phyloP scores from a whole-genome alignment of 2,888 invertebrate genomes.

The Lasioglossum malachurum region DNA sequence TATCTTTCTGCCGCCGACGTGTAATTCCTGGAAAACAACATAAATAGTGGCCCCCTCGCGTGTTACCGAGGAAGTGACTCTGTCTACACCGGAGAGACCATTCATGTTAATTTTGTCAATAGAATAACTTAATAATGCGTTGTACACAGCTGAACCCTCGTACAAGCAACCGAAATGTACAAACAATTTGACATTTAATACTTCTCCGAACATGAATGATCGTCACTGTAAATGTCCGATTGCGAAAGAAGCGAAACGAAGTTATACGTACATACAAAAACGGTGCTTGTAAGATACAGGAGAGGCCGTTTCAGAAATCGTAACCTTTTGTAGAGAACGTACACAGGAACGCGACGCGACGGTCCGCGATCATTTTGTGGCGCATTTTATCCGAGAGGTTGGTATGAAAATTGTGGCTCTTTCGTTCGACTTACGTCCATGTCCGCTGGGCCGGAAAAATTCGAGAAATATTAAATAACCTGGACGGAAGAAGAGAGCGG shows the following conservation, averaged over 20 bases:
- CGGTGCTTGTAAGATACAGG: too few relatives aligned
- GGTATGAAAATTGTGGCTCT: neutral
- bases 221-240: neutral
- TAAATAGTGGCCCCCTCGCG: neutral
- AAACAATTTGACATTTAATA: neutral
- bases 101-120: neutral
- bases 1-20: neutral
- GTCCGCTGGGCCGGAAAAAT: neutral
- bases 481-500: neutral
- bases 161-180: neutral
- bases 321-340: too few relatives aligned
- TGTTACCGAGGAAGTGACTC: neutral
- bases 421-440: neutral
- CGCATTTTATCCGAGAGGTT: neutral
- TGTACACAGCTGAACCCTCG: neutral
- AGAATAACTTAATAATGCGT: neutral
- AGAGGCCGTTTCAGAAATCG: too few relatives aligned
- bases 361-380: neutral
- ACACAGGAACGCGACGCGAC: too few relatives aligned
- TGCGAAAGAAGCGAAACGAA: too few relatives aligned
- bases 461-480: conserved; percentile 8
- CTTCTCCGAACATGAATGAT: too few relatives aligned
- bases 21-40: neutral
- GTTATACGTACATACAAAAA: too few relatives aligned
- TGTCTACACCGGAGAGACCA: neutral